Conservation (phyloP, 2,888 invertebrate species). For the Aricia artaxerxes region DNA sequence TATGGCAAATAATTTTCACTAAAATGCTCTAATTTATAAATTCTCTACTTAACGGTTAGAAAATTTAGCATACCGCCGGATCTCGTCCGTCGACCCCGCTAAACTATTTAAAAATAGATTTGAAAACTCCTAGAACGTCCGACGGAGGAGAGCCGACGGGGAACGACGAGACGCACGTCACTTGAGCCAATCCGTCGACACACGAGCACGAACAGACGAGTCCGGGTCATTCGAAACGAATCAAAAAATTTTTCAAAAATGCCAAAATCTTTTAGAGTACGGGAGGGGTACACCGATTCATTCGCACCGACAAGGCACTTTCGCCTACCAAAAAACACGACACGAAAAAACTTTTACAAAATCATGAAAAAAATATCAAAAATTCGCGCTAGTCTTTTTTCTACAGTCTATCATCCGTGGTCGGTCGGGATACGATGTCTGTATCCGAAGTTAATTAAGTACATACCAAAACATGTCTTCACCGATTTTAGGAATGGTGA, state of each 20-base stretch:
- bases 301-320: slow-evolving; percentile 70
- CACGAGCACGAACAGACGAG: slow-evolving; percentile 11
- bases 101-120: slow-evolving; percentile 39
- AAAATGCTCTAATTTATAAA: slow-evolving; percentile 61
- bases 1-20: slow-evolving; percentile 59
- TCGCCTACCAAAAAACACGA: slow-evolving; percentile 68
- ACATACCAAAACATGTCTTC: slow-evolving; percentile 42
- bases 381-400: slow-evolving; percentile 76
- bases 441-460: slow-evolving; percentile 47
- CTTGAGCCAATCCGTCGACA: slow-evolving; percentile 19
- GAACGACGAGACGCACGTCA: slow-evolving; percentile 29
- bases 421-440: slow-evolving; percentile 71
- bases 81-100: slow-evolving; percentile 24
- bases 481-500: slow-evolving; percentile 32
- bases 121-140: slow-evolving; percentile 36
- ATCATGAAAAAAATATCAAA: slow-evolving; percentile 52
- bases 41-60: slow-evolving; percentile 65
- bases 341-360: slow-evolving; percentile 63
- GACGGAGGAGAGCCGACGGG: slow-evolving; percentile 34
- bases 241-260: slow-evolving; percentile 31
- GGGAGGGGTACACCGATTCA: slow-evolving; percentile 55
- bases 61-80: slow-evolving; percentile 33
- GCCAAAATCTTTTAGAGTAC: slow-evolving; percentile 37
- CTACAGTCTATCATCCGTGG: slow-evolving; percentile 76
- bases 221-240: slow-evolving; percentile 4